Percentiles rank a stretch among this genome's conserved stretches.
Evolutionary conservation across 1,140 invertebrate species (phyloP).

Genomic region (Tetramorium simillimum): DNA sequence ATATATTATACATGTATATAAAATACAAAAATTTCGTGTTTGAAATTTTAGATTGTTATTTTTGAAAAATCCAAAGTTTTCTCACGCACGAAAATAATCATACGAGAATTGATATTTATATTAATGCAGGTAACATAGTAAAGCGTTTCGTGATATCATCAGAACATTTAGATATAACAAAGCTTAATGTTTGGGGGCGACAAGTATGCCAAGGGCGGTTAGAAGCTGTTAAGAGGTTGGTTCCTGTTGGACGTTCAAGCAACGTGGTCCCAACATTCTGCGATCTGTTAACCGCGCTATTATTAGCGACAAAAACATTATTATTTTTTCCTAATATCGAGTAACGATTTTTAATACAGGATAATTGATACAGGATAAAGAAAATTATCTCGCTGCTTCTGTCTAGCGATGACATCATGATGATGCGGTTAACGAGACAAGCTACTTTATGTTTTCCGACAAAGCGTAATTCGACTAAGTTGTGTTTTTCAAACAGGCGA

Average conservation of each 20-base stretch:
- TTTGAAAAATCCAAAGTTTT: neutral
- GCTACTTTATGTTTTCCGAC: neutral
- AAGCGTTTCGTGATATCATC: neutral
- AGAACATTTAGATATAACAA: constrained; percentile 16
- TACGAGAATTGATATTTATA: neutral
- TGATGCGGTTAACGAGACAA: neutral
- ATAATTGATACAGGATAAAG: too few relatives aligned
- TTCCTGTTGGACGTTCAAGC: constrained; percentile 54
- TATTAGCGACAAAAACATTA: neutral
- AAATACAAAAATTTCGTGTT: neutral
- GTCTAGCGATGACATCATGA: neutral
- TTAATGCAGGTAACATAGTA: constrained; percentile 13
- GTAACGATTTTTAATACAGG: constrained; percentile 8
- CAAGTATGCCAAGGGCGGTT: constrained; percentile 56
- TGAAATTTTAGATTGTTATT: neutral
- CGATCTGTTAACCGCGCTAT: neutral
- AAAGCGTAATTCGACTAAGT: constrained; percentile 1
- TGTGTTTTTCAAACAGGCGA: neutral
- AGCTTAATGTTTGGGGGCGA: constrained; percentile 13
- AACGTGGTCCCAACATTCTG: neutral
- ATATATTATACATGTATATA: too few relatives aligned
- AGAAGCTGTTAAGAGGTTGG: constrained; percentile 54
- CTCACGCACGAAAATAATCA: neutral
- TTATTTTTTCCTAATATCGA: neutral
- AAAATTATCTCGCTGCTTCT: neutral